phyloP scores from a whole-genome alignment of 2,113 vertebrate species.

The Heliornis fulica region DNA sequence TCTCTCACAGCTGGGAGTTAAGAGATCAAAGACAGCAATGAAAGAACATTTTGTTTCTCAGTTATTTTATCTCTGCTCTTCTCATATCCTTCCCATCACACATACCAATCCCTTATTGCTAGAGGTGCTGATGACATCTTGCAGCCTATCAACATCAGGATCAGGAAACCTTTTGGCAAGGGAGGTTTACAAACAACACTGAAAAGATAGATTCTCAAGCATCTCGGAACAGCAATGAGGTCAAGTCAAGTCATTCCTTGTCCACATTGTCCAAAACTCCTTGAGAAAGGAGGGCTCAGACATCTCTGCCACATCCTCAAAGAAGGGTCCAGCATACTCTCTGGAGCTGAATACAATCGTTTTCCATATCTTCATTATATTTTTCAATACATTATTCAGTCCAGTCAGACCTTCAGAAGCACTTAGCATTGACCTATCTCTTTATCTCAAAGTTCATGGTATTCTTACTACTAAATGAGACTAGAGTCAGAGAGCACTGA shows the following conservation, averaged over 20 bases:
- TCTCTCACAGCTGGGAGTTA: constrained; percentile 65
- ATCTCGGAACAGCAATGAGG: neutral
- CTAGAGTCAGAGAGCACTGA: neutral
- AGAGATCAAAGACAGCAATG: constrained; percentile 62
- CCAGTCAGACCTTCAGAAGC: neutral
- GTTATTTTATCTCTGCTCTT: constrained; percentile 45
- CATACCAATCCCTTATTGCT: constrained; percentile 25
- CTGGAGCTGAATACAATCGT: neutral
- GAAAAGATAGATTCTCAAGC: neutral
- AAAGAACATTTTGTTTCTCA: constrained; percentile 64
- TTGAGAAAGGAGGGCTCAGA: neutral
- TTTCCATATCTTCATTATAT: neutral
- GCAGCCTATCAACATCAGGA: constrained; percentile 47
- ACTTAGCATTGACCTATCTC: neutral
- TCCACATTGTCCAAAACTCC: neutral
- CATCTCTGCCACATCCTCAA: neutral
- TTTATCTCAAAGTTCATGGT: neutral
- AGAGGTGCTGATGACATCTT: constrained; percentile 52
- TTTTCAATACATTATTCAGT: neutral
- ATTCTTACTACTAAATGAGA: neutral
- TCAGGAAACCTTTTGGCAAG: constrained; percentile 6
- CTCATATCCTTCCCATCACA: constrained; percentile 27
- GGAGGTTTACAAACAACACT: constrained; percentile 4
- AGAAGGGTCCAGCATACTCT: neutral
- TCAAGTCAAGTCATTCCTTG: neutral